phyloP scores from a whole-genome alignment of 2,888 invertebrate genomes.

The Deilephila elpenor region DNA sequence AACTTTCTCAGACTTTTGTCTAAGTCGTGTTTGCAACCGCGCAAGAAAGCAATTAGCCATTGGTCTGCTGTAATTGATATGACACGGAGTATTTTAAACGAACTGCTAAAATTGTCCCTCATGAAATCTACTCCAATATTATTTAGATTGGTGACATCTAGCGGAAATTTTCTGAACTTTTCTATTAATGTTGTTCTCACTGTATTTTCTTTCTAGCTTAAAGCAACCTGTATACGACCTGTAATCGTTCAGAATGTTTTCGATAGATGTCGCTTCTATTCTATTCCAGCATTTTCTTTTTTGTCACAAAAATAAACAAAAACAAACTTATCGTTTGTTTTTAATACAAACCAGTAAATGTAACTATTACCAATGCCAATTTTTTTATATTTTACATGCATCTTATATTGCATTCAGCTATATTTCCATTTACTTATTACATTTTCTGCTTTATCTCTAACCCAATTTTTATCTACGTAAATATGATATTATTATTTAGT shows the following conservation, averaged over 20 bases:
- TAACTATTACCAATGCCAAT: too few species aligned
- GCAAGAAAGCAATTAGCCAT: constrained; percentile 84
- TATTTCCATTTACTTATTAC: background rate
- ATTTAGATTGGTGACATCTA: constrained; percentile 33
- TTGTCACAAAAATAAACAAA: background rate
- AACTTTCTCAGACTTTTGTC: constrained; percentile 85
- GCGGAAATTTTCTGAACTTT: constrained; percentile 13
- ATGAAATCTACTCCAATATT: background rate
- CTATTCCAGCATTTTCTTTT: background rate
- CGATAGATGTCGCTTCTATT: constrained; percentile 9
- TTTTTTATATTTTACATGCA: too few species aligned
- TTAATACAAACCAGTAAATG: background rate
- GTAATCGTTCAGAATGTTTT: background rate
- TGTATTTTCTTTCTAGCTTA: background rate
- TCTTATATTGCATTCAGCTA: too few species aligned
- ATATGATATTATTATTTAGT: background rate
- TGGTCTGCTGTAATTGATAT: constrained; percentile 79
- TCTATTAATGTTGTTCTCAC: constrained; percentile 1
- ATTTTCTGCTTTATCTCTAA: background rate
- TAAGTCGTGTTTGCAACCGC: constrained; percentile 86
- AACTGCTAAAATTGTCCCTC: too few species aligned
- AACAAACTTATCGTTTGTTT: background rate
- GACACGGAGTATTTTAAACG: background rate
- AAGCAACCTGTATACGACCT: background rate
- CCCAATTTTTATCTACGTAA: background rate